phyloP scores from a whole-genome alignment of 2,113 vertebrate genomes.

The Eublepharis macularius region DNA sequence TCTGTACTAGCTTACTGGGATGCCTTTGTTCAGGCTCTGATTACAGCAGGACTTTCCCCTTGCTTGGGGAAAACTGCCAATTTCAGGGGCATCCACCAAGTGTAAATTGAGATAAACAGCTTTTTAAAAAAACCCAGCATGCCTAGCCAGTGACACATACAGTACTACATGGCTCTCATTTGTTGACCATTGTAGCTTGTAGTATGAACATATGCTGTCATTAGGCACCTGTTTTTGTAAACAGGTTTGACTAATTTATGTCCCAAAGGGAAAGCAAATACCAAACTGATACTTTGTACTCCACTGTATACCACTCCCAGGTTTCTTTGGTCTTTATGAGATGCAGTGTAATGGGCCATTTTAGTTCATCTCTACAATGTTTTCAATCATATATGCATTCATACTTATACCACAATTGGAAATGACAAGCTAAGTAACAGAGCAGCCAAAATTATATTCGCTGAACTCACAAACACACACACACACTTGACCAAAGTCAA shows the following conservation, averaged over 20 bases:
- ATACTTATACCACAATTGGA: background rate
- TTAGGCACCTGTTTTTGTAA: conserved; percentile 1
- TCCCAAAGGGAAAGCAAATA: background rate
- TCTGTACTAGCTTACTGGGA: background rate
- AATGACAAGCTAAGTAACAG: background rate
- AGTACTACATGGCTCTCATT: background rate
- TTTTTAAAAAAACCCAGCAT: background rate
- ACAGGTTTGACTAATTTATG: background rate
- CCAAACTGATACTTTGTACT: background rate
- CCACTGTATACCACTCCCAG: background rate
- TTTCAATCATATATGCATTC: background rate
- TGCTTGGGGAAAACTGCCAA: conserved; percentile 3
- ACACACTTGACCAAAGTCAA: background rate
- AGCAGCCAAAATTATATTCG: background rate
- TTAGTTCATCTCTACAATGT: background rate
- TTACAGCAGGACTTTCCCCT: conserved; percentile 23
- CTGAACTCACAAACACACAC: too few relatives aligned
- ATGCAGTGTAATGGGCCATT: background rate
- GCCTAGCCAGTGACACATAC: rapidly evolving
- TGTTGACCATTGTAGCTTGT: background rate
- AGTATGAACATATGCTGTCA: background rate
- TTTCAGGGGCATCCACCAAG: conserved; percentile 22
- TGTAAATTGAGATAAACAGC: background rate
- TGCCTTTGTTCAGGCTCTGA: rapidly evolving
- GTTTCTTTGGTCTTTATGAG: background rate